A percentile compares a stretch with the other conserved stretches of the same genome.
Evolutionary conservation across 2,797 vertebrate genomes (phyloP).

Genomic region (Zenarchopterus dispar): DNA sequence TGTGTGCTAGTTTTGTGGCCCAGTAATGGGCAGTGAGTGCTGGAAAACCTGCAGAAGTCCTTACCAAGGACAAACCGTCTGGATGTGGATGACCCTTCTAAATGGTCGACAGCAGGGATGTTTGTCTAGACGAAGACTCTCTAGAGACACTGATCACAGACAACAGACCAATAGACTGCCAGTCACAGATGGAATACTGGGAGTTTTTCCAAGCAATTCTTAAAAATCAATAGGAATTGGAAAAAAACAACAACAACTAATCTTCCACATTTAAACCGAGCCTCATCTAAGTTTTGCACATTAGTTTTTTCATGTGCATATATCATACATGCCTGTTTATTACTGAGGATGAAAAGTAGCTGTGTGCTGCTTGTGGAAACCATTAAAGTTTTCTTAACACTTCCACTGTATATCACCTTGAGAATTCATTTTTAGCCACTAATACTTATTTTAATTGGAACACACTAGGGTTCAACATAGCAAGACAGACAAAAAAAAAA

Average conservation of each 20-base stretch:
- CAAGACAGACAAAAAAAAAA: no score
- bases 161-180: slow-evolving; percentile 47
- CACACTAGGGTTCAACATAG: no score
- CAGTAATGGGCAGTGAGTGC: slow-evolving; percentile 32
- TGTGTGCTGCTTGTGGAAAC: no score
- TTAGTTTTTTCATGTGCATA: no score
- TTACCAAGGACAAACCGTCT: slow-evolving; percentile 53
- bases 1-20: slow-evolving; percentile 27
- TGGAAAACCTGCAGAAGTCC: slow-evolving; percentile 57
- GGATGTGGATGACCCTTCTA: slow-evolving; percentile 56
- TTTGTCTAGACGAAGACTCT: slow-evolving; percentile 56
- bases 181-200: slow-evolving; percentile 33
- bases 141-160: slow-evolving; percentile 63
- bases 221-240: slow-evolving; percentile 20
- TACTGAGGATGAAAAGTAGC: no score
- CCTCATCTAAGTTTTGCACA: not conserved
- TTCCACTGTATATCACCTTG: no score
- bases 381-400: no score
- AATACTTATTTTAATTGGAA: no score
- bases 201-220: slow-evolving; percentile 26
- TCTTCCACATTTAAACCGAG: slow-evolving; percentile 14
- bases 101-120: slow-evolving; percentile 45
- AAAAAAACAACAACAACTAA: slow-evolving; percentile 1
- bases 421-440: no score
- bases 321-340: no score